These are phyloP conservation scores for Ganaspis sp. DNA, from an alignment of 1,140 invertebrate species.

Conservation along the genomic window DNA sequence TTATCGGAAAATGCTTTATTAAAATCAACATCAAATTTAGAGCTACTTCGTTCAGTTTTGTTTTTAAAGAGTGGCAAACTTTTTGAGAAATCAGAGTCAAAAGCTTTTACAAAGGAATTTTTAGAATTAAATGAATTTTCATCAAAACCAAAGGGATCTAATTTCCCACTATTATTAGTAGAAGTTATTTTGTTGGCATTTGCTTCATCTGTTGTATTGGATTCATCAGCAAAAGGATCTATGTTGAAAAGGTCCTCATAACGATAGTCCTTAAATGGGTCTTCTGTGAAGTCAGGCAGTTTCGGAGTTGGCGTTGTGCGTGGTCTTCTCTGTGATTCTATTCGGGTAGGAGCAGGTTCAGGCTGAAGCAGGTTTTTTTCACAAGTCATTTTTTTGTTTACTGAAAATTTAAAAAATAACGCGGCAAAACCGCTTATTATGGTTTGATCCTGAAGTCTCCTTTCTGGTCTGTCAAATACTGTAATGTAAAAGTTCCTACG, in stretches of 20 bases:
- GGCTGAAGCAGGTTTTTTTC: slow-evolving; percentile 73
- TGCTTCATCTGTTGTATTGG: slow-evolving; percentile 37
- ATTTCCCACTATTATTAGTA: slow-evolving; percentile 39
- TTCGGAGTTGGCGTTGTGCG: slow-evolving; percentile 60
- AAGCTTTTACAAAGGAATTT: slow-evolving; percentile 56
- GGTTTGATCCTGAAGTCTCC: slow-evolving; percentile 53
- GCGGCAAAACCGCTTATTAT: slow-evolving; percentile 65
- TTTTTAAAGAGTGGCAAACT: slow-evolving; percentile 55
- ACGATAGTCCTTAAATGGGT: slow-evolving; percentile 89
- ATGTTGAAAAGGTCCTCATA: slow-evolving; percentile 83
- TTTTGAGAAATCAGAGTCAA: slow-evolving; percentile 67
- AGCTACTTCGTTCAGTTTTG: slow-evolving; percentile 49
- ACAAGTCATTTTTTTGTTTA: slow-evolving; percentile 67
- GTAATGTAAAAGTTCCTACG: not conserved
- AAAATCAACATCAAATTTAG: slow-evolving; percentile 58
- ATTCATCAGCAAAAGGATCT: slow-evolving; percentile 68
- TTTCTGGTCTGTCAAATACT: slow-evolving; percentile 38
- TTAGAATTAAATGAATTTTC: slow-evolving; percentile 47
- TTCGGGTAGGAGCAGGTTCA: slow-evolving; percentile 65
- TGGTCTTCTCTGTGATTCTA: slow-evolving; percentile 60
- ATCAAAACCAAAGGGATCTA: slow-evolving; percentile 68
- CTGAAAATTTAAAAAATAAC: slow-evolving; percentile 66
- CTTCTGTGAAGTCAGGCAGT: slow-evolving; percentile 85
- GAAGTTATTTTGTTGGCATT: slow-evolving; percentile 56
- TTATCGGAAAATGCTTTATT: slow-evolving; percentile 59